Conservation (phyloP, 2,888 invertebrate genomes). For the Tetranychus truncatus region DNA sequence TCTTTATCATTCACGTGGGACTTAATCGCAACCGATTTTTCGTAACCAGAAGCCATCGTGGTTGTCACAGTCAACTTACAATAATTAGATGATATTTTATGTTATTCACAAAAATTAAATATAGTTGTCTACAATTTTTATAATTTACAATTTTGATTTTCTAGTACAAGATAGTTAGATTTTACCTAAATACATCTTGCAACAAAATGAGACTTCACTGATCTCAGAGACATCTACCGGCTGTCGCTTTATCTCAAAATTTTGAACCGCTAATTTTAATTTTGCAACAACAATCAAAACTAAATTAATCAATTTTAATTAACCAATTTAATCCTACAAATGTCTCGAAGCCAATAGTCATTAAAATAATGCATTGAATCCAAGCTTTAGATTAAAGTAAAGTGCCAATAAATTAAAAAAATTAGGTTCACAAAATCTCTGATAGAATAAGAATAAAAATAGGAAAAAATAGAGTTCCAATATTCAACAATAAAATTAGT, state of each 20-base stretch:
- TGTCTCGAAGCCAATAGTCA: no score
- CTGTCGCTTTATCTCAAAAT: neutral
- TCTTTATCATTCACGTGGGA: neutral
- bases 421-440: no score
- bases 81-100: neutral
- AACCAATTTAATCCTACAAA: neutral
- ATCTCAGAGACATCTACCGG: neutral
- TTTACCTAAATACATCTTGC: no score
- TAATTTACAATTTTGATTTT: no score
- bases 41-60: neutral
- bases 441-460: no score
- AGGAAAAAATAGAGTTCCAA: no score
- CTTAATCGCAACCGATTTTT: neutral
- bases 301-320: neutral
- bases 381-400: no score
- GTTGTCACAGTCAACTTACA: neutral
- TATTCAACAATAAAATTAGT: no score
- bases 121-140: neutral
- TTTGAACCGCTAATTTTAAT: neutral
- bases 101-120: neutral
- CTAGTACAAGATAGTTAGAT: no score
- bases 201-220: no score
- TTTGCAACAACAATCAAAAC: neutral
- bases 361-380: no score
- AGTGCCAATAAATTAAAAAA: no score